Conservation (phyloP, 2,888 invertebrate genomes). For the Brenthis daphne region DNA sequence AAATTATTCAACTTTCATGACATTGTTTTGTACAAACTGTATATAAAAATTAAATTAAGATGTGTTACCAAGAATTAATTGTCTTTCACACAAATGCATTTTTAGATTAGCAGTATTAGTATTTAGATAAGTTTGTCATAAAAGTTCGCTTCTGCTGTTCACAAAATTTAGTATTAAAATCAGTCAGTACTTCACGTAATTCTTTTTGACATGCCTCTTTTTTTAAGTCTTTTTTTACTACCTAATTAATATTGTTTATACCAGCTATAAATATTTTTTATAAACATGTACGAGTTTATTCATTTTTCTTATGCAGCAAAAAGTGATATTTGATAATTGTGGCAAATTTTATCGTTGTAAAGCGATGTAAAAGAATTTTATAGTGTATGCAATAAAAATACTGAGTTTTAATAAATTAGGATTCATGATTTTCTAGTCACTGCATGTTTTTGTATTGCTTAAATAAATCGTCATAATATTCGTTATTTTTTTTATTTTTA, state of each 20-base stretch:
- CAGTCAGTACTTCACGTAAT: not conserved
- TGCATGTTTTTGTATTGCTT: slow-evolving; percentile 73
- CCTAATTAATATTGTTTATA: not conserved
- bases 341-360: slow-evolving; percentile 33
- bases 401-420: slow-evolving; percentile 26
- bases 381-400: slow-evolving; percentile 34
- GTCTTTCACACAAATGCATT: slow-evolving; percentile 46
- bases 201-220: not conserved
- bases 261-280: not conserved
- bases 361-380: slow-evolving; percentile 37
- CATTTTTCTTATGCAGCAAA: not conserved
- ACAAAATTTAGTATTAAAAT: not conserved
- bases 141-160: slow-evolving; percentile 8
- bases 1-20: slow-evolving; percentile 6
- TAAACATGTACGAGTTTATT: too few species aligned
- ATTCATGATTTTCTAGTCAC: slow-evolving; percentile 73
- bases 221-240: not conserved
- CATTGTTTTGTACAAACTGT: slow-evolving; percentile 45
- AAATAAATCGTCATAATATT: slow-evolving; percentile 70
- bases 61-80: slow-evolving; percentile 39
- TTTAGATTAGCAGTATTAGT: slow-evolving; percentile 43
- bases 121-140: slow-evolving; percentile 11
- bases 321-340: slow-evolving; percentile 6
- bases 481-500: slow-evolving; percentile 35
- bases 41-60: slow-evolving; percentile 39